Base-by-base conservation (phyloP, 2,888 invertebrate species). In the Perdita meconis region DNA sequence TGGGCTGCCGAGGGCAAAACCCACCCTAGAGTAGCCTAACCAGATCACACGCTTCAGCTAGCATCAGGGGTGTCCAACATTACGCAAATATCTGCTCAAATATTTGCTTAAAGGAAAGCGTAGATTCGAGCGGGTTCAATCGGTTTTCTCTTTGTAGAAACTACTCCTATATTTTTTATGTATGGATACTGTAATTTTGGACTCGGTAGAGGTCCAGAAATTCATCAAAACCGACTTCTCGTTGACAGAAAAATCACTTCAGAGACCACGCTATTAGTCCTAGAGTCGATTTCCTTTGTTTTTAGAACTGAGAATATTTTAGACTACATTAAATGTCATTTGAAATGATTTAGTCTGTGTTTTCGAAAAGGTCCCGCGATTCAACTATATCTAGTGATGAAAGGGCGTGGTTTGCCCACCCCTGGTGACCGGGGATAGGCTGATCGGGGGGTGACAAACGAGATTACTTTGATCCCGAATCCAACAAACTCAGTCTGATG, bases 381-480 rank as follows among this genome's bases (percentile, higher is more conserved):
- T n/a, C 16, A n/a, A 51, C 53, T 30, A 10, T 66, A 47, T 3
- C 8, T 42, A 19, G 13, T 26, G 38, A 69, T 59, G 44, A 60
- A 84, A 88, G 91, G 91, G 92, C 91, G 92, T 92, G 92, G 92
- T 90, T 91, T 90, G 81, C 84, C 81, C 87, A 89, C 87, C 90
- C 89, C 90, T 88, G 83, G 86, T 81, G 81, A 75, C 59, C 86
- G 85, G 85, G 91, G 92, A 92, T 92, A 92, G 91, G 91, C 89
- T 90, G 90, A 92, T 92, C 89, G 83, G 83, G 87, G 86, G 88
- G 81, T 88, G 87, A 86, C 91, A 92, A 92, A 92, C 90, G 90
- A 92, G 92, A 92, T 92, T 92, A 92, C 88, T 89, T 86, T 92
- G 91, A 92, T 92, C 91, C 92, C 89, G 92, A 92, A 92, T 91